Conservation (phyloP, 1,140 invertebrate genomes). For the Bradysia coprophila region DNA sequence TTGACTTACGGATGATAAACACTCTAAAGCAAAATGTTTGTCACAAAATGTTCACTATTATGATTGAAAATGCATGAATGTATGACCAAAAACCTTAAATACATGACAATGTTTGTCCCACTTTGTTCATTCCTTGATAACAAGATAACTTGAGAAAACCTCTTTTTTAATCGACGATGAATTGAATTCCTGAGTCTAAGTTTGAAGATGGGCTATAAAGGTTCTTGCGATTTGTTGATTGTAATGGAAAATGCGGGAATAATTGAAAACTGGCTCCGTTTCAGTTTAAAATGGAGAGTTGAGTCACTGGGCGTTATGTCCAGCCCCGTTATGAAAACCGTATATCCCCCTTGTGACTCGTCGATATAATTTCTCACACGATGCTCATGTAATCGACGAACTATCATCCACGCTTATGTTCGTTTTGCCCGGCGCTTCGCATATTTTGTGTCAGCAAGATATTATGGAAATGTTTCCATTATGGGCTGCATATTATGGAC, state of each 20-base stretch:
- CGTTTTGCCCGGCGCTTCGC: not conserved
- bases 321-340: conserved; percentile 7
- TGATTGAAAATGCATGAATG: no score
- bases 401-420: not conserved
- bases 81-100: no score
- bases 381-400: not conserved
- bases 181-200: no score
- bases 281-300: no score
- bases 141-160: no score
- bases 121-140: no score
- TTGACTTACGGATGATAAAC: no score
- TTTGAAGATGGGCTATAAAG: no score
- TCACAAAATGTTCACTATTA: no score
- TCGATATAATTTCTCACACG: not conserved
- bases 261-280: conserved; percentile 21
- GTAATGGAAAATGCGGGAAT: conserved; percentile 28
- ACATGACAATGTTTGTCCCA: no score
- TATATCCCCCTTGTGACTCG: not conserved
- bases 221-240: conserved; percentile 25
- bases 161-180: no score
- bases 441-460: not conserved
- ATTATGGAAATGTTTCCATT: not conserved
- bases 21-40: no score
- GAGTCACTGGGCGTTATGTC: conserved; percentile 9
- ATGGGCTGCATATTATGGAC: not conserved